Base-by-base conservation (phyloP, 2,888 invertebrate species). In the Carpatolechia fugitivella region DNA sequence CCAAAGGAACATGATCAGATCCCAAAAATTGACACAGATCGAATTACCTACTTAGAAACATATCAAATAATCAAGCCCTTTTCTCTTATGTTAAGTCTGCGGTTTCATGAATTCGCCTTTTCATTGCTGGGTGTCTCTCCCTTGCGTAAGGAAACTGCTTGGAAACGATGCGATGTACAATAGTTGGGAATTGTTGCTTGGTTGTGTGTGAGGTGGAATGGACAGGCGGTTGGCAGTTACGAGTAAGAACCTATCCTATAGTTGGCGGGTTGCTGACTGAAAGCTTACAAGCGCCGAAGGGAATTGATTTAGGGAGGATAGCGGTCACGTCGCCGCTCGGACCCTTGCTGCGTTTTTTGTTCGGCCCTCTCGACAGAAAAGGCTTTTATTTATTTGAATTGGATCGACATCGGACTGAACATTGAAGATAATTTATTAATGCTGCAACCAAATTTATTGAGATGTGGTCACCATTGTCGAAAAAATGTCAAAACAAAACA, bases 261-360 rank as follows among this genome's bases (percentile, higher is more conserved):
- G 31, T 8, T 36, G 41, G 36, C 31, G 16, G 48, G 47, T 36
- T 54, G 63, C 60, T 63, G 63, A 63, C 57, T 56, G 56, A 60
- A 61, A 57, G 57, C 59, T 54, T 57, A 60, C 63, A 61, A 57
- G 58, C 52, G 54, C 46, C 54, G 40, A 56, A 54, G 51, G 46
- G 55, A 55, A 55, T 55, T 55, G 55, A 55, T 55, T 55, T 55
- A 55, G 50, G 41, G 36, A 33, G 49, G 55, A 36, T 30, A 30
- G 49, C 48, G 49, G 40, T 31, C 54, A 40, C 54, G 31, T 31
- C 40, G n/a, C 11, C 54, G 18, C n/a, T n/a, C 48, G 18, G 40
- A 40, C 49, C 30, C 36, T 54, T 47, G 41, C 31, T 20, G 52
- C 47, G 41, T 49, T 49, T 54, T 54, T 49, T 38, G 31, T 36